These are phyloP conservation scores for Suillia variegata DNA, from an alignment of 2,888 invertebrate species.

Conservation along the genomic window DNA sequence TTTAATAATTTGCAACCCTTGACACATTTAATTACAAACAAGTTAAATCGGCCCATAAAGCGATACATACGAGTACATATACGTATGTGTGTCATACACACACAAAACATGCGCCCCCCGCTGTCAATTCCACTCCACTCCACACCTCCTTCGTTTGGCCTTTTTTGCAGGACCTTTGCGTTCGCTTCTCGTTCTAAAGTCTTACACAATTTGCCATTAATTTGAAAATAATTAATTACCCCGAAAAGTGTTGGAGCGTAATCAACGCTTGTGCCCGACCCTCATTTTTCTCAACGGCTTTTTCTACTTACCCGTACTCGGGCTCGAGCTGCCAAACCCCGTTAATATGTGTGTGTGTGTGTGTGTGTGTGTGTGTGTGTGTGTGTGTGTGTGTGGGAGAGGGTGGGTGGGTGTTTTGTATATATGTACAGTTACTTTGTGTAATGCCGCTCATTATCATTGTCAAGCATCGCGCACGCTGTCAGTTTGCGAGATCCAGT, in stretches of 20 bases:
- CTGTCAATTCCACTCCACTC: too few species aligned
- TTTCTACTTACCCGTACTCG: not conserved
- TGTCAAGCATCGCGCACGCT: conserved; percentile 20
- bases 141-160: too few species aligned
- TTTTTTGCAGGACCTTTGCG: too few species aligned
- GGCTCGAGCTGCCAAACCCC: too few species aligned
- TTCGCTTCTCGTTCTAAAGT: conserved; percentile 17
- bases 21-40: conserved; percentile 50
- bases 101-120: too few species aligned
- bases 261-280: conserved; percentile 17
- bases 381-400: not conserved
- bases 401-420: not conserved
- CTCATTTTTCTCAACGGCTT: not conserved
- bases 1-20: conserved; percentile 40
- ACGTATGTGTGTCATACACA: conserved; percentile 13
- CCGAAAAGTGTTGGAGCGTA: conserved; percentile 51
- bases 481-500: conserved; percentile 9
- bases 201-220: conserved; percentile 40
- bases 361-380: not conserved
- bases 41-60: conserved; percentile 40
- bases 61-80: too few species aligned
- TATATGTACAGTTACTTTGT: not conserved
- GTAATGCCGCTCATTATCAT: conserved; percentile 32
- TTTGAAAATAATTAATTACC: conserved; percentile 50
- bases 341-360: not conserved